Base-by-base conservation (phyloP, 2,888 invertebrate genomes). In the Sarcophaga caerulescens region DNA sequence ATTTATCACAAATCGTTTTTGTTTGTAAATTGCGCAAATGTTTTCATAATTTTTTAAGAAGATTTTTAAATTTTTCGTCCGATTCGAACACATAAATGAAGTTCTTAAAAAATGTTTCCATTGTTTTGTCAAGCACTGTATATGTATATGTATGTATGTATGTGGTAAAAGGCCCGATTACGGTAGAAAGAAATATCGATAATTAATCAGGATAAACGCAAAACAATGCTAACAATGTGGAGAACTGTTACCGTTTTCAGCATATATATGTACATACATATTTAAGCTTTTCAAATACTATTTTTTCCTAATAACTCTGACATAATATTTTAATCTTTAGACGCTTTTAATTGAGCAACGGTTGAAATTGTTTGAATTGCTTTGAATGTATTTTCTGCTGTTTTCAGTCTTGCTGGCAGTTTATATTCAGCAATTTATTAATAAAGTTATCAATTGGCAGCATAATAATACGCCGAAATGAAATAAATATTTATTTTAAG, bases 391-490 rank as follows among this genome's bases (percentile, higher is more conserved):
- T 63, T 68, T 71, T 82, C 85, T 82, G 85, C 85, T 85, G 85
- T 79, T 85, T 85, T 71, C 75, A 76, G 66, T 62, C 71, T 71
- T 35, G 60, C 79, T 71, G 78, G n/a, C 75, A 75, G 75, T 82
- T 82, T 59, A 79, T 79, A 71, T 79, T 85, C 79, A 79, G 66
- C 79, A 82, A 78, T 85, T 85, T 70, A 85, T 85, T 70, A 85
- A 85, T 85, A 71, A 85, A 85, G 85, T 80, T 79, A 79, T 85
- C 85, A 82, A 76, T 81, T 68, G 78, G 57, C 79, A 79, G 59
- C 79, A 79, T 79, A 80, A 82, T 75, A 73, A 44, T 52, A 73
- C 19, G 35, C 71, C 60, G 44, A 76, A 52, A 35, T 21, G 19
- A 11, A 35, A 35, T 35, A 23, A 47, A 59, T 60, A 45, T 25